Conservation (phyloP, 2,888 invertebrate genomes). For the Agrotis puta region DNA sequence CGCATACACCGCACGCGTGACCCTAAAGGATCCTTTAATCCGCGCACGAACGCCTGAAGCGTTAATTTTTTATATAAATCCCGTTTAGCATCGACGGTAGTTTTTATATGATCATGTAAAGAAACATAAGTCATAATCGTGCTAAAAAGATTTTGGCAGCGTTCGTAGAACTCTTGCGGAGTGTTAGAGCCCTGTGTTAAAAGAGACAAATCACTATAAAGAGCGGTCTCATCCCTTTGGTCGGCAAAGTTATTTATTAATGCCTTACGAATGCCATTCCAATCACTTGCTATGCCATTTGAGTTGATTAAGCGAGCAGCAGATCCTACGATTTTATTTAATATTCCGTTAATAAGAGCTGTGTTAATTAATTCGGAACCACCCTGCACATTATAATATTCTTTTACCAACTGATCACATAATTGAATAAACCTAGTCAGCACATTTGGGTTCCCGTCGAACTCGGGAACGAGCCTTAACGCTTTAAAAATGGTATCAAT, state of each 20-base stretch:
- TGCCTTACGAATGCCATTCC: too few species aligned
- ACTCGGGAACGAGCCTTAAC: not conserved
- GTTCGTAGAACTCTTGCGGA: slow-evolving; percentile 2
- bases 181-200: too few species aligned
- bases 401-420: slow-evolving; percentile 7
- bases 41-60: not conserved
- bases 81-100: not conserved
- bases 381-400: too few species aligned
- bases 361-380: slow-evolving; percentile 9
- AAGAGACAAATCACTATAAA: too few species aligned
- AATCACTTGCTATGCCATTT: not conserved
- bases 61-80: not conserved
- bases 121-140: not conserved
- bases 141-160: not conserved
- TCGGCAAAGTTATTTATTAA: too few species aligned
- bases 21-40: not conserved
- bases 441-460: not conserved
- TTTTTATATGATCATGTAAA: not conserved
- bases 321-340: slow-evolving; percentile 6
- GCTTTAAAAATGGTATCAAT: slow-evolving; percentile 1
- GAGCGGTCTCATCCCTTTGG: too few species aligned
- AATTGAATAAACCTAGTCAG: slow-evolving; percentile 7
- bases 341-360: not conserved
- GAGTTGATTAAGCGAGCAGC: slow-evolving; percentile 4
- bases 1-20: not conserved